A percentile compares a stretch with the other conserved stretches of the same genome.
Conservation (phyloP, 2,113 vertebrate genomes). For the Psephotus haematonotus region DNA sequence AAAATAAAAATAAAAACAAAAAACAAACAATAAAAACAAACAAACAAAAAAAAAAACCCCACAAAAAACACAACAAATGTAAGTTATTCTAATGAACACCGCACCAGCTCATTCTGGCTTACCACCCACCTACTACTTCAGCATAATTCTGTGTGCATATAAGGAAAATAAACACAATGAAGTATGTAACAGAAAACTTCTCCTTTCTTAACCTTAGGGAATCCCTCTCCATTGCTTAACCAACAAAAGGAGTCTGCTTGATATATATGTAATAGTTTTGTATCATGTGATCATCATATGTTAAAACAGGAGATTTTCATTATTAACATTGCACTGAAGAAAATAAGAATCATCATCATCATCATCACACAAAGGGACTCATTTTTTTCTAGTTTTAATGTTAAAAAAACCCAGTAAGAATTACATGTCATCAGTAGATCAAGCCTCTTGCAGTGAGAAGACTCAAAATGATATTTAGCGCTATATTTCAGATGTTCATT, state of each 20-base stretch:
- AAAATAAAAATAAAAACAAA: not conserved
- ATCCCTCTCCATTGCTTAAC: not conserved
- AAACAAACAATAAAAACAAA: not conserved
- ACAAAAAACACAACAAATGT: not conserved
- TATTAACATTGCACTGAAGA: not conserved
- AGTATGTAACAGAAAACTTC: not conserved
- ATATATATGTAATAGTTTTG: not conserved
- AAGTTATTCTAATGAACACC: slow-evolving; percentile 53
- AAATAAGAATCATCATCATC: not conserved
- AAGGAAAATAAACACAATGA: not conserved
- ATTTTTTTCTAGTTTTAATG: not conserved
- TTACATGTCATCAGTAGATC: not conserved
- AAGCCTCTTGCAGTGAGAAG: not conserved
- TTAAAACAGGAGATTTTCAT: not conserved
- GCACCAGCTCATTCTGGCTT: not conserved
- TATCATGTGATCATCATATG: not conserved
- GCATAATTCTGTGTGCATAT: not conserved
- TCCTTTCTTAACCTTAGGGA: not conserved
- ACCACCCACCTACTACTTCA: not conserved
- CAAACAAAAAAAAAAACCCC: not conserved
- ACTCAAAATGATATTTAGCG: not conserved
- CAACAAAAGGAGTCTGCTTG: not conserved
- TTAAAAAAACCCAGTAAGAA: not conserved
- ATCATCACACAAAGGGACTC: not conserved
- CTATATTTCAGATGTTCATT: not conserved